phyloP scores from a whole-genome alignment of 2,888 invertebrate genomes.

The Nemotelus pantherinus region DNA sequence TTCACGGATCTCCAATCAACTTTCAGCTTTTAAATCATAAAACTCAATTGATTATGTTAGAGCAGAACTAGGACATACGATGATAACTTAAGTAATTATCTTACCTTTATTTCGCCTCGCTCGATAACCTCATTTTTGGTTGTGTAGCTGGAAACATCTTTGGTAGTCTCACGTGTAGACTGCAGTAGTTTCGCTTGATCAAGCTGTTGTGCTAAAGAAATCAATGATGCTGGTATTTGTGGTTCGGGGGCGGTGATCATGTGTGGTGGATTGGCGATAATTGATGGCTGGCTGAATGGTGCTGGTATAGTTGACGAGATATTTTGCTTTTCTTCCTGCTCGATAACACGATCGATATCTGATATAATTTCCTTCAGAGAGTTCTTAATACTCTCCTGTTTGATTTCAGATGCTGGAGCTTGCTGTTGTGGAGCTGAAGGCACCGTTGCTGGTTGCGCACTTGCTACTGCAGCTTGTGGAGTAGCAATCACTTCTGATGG shows the following conservation, averaged over 20 bases:
- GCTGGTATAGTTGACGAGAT: neutral
- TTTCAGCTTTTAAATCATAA: too few species aligned
- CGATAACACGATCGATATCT: constrained; percentile 70
- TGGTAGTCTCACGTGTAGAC: constrained; percentile 49
- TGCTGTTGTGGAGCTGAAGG: neutral
- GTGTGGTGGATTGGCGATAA: constrained; percentile 35
- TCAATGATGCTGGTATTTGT: neutral
- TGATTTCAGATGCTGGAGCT: constrained; percentile 60
- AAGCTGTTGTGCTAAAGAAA: neutral
- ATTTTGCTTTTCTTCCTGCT: constrained; percentile 62
- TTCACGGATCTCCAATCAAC: too few species aligned
- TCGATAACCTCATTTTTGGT: constrained; percentile 26
- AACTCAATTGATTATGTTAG: too few species aligned
- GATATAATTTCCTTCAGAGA: constrained; percentile 71
- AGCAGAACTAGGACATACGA: too few species aligned
- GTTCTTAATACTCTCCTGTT: constrained; percentile 68
- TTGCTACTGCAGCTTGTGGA: neutral
- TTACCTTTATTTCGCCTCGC: constrained; percentile 43
- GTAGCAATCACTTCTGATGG: neutral
- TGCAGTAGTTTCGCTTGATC: constrained; percentile 44
- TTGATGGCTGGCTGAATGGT: neutral
- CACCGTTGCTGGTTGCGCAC: neutral
- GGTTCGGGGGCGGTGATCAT: constrained; percentile 53
- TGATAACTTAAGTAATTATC: neutral
- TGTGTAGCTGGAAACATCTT: constrained; percentile 18